Conservation (phyloP, 2,113 vertebrate genomes). For the Oophaga pumilio region DNA sequence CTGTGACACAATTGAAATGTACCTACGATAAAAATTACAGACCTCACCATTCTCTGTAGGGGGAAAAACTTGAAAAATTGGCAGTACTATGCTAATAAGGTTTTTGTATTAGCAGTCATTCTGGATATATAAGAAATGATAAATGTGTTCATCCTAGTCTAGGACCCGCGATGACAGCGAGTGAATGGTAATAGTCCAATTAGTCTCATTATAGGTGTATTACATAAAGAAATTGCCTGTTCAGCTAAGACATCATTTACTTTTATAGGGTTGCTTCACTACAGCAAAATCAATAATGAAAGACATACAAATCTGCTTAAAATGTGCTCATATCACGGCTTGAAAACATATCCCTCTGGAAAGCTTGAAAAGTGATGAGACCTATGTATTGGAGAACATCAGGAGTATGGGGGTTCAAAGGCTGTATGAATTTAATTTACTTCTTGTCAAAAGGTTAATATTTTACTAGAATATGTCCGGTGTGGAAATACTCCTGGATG, state of each 20-base stretch:
- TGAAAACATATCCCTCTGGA: not conserved
- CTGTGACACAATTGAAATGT: no score
- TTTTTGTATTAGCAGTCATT: not conserved
- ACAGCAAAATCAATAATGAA: slow-evolving; percentile 33
- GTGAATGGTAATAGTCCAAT: not conserved
- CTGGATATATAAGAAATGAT: not conserved
- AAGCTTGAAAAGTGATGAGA: not conserved
- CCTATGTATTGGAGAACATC: not conserved
- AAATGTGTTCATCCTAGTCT: not conserved
- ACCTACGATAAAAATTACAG: no score
- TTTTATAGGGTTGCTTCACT: slow-evolving; percentile 1
- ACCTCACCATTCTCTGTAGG: no score
- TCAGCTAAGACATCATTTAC: not conserved
- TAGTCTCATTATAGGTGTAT: not conserved
- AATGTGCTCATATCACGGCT: not conserved
- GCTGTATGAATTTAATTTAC: not conserved
- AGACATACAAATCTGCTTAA: slow-evolving; percentile 6
- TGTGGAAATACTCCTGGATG: no score
- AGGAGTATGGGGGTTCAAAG: not conserved
- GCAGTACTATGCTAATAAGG: not conserved
- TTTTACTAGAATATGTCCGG: not conserved
- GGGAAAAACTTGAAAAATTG: no score
- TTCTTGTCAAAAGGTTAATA: not conserved
- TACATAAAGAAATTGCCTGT: slow-evolving; percentile 19
- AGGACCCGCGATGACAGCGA: not conserved